A percentile compares a stretch with the other conserved stretches of the same genome.
Evolutionary conservation across 2,888 invertebrate species (phyloP).

Genomic region (Gastrophysa polygoni): DNA sequence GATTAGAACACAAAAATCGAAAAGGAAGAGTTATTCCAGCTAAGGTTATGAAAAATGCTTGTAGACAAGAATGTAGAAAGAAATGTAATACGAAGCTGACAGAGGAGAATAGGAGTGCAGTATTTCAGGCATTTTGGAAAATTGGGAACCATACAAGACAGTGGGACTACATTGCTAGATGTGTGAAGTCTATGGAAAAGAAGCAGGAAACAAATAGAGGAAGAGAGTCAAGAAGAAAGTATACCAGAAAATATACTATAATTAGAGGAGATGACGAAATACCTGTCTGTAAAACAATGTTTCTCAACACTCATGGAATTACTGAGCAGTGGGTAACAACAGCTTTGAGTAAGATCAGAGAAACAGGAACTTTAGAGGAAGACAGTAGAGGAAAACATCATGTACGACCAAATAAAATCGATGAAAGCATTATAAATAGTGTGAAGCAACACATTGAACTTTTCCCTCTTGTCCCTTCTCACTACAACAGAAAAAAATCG

Average conservation of each 20-base stretch:
- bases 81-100: conserved; percentile 10
- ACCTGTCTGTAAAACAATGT: conserved; percentile 5
- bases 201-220: no score
- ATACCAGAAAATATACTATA: no score
- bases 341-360: conserved; percentile 2
- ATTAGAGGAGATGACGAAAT: not conserved
- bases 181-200: no score
- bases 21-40: no score
- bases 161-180: not conserved
- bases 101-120: conserved; percentile 6
- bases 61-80: conserved; percentile 9
- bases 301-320: conserved; percentile 10
- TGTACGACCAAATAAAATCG: conserved; percentile 9
- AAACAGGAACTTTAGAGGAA: conserved; percentile 8
- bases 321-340: conserved; percentile 11
- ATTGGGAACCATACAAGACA: conserved; percentile 8
- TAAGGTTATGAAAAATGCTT: not conserved
- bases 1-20: no score
- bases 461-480: not conserved
- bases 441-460: not conserved
- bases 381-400: conserved; percentile 7
- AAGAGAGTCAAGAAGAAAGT: no score
- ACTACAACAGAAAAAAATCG: not conserved
- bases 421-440: conserved; percentile 5
- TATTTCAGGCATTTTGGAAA: conserved; percentile 13